Evolutionary conservation across 2,888 invertebrate genomes (phyloP), one percentile per base, ranked within the genome.

Genomic region (Aspidiotus rigidus): DNA sequence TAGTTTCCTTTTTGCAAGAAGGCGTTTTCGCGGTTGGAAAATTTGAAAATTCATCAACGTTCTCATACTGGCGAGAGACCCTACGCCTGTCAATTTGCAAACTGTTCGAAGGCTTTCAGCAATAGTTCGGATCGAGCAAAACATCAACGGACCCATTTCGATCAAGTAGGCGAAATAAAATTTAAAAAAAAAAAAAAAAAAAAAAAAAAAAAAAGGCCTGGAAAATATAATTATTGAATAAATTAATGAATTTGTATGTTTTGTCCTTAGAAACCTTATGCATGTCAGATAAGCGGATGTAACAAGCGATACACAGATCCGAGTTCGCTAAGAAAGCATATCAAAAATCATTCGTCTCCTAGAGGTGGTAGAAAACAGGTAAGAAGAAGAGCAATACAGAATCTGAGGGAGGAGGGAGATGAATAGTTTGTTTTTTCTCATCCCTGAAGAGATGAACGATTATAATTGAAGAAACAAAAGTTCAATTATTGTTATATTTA

Each of bases 91-190:
- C 94, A 95, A 74, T 93, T 92, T 74, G 85, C 88, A 0, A 90
- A 90, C 67, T 99, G 98, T 78, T 81, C 87, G 61, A 98, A 99
- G 79, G 94, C 97, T 1, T 99, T 99, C 81, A 96, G 95, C 76
- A 99, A 99, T 79, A 97, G 97, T 72, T 97, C 96, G 0, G 99
- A 99, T 78, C 82, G 98, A 64, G 98, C 98, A 8, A 99, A 99
- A 79, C 99, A 99, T 80, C 97, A 98, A 81, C 82, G 98, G 75
- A 99, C 98, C 1, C 99, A 99, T 80, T 94, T 95, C 74, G 96
- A 97, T 79, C 93, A 95, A 78, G 97, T 98, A 82, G 85, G 28
- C 5, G 28, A 28, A 28, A 28, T 28, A 5, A 5, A 28, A 28
- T n/a, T n/a, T n/a, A 49, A 13, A 49, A n/a, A n/a, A 3, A 49